Base-by-base conservation (phyloP, 2,797 vertebrate species). In the Microctenopoma stevenorrisi region DNA sequence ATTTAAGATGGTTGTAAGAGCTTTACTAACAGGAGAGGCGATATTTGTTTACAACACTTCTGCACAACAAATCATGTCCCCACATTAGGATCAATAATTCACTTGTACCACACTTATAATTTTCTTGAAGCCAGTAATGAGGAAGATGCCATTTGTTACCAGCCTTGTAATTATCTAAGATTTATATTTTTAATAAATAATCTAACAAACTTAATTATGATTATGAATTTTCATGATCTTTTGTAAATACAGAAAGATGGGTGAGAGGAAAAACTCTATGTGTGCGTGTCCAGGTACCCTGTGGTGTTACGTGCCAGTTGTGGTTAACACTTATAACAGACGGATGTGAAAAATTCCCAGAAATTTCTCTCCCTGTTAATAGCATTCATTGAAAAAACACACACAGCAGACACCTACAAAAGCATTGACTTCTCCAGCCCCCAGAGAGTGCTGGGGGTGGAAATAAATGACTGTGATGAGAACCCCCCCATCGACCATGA, bases 101-200 rank as follows among this genome's bases (percentile, higher is more conserved):
- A 74, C 33, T 50, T 42, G 10, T 57, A 57, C 42, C 3, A 5
- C 66, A 73, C 54, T 57, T 73, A 14, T 56, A 70, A 67, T 73
- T 72, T 50, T 57, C 46, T 57, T 5, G 15, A 48, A 69, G 60
- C 65, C 66, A 49, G 78, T 44, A 53, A 75, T 43, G 52, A 79
- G 55, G 35, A 69, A 18, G 37, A 57, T 68, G 46, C 54, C 0
- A 61, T 74, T 65, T 72, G 30, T 56, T 57, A 52, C 12, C n/a
- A 72, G 60, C 22, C 38, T 68, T 81, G 69, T 76, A 76, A 81
- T 83, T 76, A 76, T 78, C 50, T 16, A 2, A 15, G 63, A 85
- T 86, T 89, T 81, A 83, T 84, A 47, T 50, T 53, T 79, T 83
- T 74, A 76, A 79, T 83, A 70, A 88, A 74, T 26, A 35, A 71